These are phyloP conservation scores for Sebastes paucispinis DNA, from an alignment of 2,797 vertebrate genomes.

Conservation along the genomic window DNA sequence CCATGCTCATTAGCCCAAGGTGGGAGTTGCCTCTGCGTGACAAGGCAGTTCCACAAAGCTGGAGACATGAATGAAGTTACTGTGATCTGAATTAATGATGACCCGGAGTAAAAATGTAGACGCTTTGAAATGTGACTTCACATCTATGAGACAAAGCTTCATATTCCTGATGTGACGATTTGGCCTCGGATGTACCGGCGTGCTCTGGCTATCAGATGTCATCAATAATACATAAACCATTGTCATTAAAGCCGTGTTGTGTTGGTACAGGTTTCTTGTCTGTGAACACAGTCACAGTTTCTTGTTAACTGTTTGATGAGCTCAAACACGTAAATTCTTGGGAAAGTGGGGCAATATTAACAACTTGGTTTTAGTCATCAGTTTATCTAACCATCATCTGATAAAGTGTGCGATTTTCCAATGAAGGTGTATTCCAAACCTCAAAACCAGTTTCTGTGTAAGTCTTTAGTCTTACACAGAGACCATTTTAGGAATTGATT, in stretches of 20 bases:
- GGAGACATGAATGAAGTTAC: background rate
- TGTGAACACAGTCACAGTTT: background rate
- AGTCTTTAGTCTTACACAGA: background rate
- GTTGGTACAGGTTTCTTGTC: background rate
- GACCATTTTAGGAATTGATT: background rate
- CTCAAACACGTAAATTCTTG: background rate
- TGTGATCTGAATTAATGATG: conserved; percentile 25
- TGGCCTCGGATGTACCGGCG: background rate
- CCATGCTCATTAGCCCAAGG: conserved; percentile 52
- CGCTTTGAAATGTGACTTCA: background rate
- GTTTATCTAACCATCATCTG: background rate
- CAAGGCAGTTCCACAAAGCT: conserved; percentile 28
- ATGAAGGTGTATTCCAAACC: background rate
- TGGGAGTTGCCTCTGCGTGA: conserved; percentile 19
- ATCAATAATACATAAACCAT: background rate
- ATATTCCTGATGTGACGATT: background rate
- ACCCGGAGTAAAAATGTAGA: background rate
- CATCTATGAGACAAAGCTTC: background rate
- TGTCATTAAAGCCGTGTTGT: background rate
- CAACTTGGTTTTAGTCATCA: background rate
- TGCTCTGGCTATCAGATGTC: no score
- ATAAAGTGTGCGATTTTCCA: background rate
- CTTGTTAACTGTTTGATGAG: background rate
- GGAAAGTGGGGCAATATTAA: background rate
- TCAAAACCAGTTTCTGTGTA: background rate